phyloP scores from a whole-genome alignment of 1,140 invertebrate species.

The Ridgeia piscesae region DNA sequence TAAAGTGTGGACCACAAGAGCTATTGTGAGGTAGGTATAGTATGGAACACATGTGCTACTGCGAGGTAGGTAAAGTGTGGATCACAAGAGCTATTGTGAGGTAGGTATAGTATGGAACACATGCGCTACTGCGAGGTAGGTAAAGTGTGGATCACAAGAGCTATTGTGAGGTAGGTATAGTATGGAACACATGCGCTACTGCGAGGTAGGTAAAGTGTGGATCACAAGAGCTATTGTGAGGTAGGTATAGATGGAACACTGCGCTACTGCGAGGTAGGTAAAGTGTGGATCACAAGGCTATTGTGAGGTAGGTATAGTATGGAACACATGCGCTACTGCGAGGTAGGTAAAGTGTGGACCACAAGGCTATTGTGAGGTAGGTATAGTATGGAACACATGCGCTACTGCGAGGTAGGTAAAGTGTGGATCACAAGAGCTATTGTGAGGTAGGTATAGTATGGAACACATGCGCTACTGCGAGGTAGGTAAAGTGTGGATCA shows the following conservation, averaged over 20 bases:
- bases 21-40: constrained; percentile 76
- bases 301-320: constrained; percentile 72
- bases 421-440: constrained; percentile 90
- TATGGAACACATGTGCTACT: constrained; percentile 89
- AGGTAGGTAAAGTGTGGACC: constrained; percentile 62
- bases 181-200: constrained; percentile 89
- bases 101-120: constrained; percentile 73
- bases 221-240: constrained; percentile 90
- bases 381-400: constrained; percentile 79
- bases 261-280: constrained; percentile 77
- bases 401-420: constrained; percentile 77
- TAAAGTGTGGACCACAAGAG: constrained; percentile 83
- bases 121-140: constrained; percentile 81
- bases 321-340: constrained; percentile 90
- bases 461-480: constrained; percentile 92
- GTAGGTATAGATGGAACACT: constrained; percentile 76
- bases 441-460: constrained; percentile 72
- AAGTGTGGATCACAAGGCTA: too few relatives aligned
- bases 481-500: constrained; percentile 72
- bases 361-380: constrained; percentile 83
- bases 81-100: constrained; percentile 90
- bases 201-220: constrained; percentile 72
- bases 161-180: constrained; percentile 76
- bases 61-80: constrained; percentile 72
- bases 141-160: constrained; percentile 83